Evolutionary conservation across 2,113 vertebrate genomes (phyloP), one percentile per base, ranked within the genome.

Genomic region (Oryzias melastigma): DNA sequence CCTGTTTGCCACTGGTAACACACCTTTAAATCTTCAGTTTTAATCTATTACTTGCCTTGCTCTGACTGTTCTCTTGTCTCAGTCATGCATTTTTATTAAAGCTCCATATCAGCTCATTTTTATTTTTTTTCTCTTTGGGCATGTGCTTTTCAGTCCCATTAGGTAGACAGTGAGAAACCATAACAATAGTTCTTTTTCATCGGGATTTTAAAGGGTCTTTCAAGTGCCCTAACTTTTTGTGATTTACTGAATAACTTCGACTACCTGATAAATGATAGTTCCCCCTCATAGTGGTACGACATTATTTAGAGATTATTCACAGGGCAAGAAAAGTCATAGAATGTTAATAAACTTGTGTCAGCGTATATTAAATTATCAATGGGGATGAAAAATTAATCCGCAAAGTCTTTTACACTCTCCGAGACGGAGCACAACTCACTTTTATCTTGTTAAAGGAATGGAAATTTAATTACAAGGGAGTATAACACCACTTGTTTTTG

Each of bases 361-460:
- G 82, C 71, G 82, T 80, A 83, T 89, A 89, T 89, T 91, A 83
- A 92, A 91, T 91, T 87, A 89, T 90, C 87, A 82, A 88, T 86
- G 85, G 73, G 85, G 87, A 89, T 90, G 85, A 91, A 89, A 89
- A 89, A 92, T 87, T 87, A 57, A 90, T 91, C 80, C 65, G 56
- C 56, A 80, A 82, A 52, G 78, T 76, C 87, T 90, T 91, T 90
- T 88, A 87, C 82, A 88, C 84, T 85, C 81, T 85, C 71, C 73
- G 82, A 89, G 87, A 83, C 65, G 52, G 69, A 80, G 75, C 73
- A 73, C 85, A 86, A 85, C 88, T 89, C 86, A 83, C 86, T 91
- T 90, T 91, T 88, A 92, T 92, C 90, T 90, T 81, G 89, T 90
- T 90, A 90, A 84, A 85, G 85, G 69, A 85, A 83, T 83, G 75